A percentile compares a stretch with the other conserved stretches of the same genome.
Conservation (phyloP, 2,113 vertebrate genomes). For the Tachycineta bicolor region DNA sequence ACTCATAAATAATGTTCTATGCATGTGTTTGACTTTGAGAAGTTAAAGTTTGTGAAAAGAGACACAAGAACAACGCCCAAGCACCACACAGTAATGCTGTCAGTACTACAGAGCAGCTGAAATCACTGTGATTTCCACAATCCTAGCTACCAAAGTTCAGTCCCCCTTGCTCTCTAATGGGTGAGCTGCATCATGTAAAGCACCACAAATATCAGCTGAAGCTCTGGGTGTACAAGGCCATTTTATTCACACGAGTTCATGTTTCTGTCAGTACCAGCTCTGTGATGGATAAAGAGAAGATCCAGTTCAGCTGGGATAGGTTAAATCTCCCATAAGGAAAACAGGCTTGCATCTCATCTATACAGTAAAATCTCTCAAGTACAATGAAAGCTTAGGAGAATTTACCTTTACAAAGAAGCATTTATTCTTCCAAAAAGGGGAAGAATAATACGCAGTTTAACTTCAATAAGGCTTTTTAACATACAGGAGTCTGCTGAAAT, state of each 20-base stretch:
- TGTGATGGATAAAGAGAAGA: not conserved
- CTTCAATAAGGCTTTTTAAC: not conserved
- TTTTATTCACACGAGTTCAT: not conserved
- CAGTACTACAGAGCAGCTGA: not conserved
- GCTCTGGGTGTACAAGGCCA: not conserved
- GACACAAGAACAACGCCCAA: not conserved
- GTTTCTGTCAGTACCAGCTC: not conserved
- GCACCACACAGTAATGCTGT: not conserved
- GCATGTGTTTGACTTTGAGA: not conserved
- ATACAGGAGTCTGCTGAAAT: not conserved
- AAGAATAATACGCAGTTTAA: not conserved
- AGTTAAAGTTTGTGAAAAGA: not conserved
- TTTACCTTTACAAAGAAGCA: not conserved
- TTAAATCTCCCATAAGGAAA: not conserved
- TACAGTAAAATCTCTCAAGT: not conserved
- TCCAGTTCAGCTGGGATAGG: not conserved
- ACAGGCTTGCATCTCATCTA: not conserved
- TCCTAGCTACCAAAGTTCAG: not conserved
- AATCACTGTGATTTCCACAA: not conserved
- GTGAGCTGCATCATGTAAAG: not conserved
- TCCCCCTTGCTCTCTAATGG: not conserved
- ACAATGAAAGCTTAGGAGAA: not conserved
- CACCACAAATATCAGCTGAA: not conserved
- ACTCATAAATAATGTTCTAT: not conserved
- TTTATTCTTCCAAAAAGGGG: not conserved